Evolutionary conservation across 2,888 invertebrate species (phyloP), one percentile per base, ranked within the genome.

Genomic region (Lamellibrachia columna): DNA sequence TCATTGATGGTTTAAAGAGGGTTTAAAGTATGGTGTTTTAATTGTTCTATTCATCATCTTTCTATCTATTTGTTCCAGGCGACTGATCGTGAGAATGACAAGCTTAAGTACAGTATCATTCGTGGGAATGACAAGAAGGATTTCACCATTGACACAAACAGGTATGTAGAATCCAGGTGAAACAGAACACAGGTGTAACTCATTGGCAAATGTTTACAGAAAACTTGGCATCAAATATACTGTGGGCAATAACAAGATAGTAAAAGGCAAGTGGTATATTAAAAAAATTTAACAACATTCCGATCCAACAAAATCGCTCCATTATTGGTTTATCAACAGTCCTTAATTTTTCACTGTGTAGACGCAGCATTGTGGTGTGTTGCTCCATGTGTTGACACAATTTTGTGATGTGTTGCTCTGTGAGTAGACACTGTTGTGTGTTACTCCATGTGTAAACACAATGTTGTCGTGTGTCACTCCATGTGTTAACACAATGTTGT

Each of bases 51-150:
- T 40, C 40, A 40, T 40, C 40, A 40, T 40, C 40, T 40, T 40
- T 40, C 40, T 40, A 40, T 40, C 40, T 40, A 7, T 75, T 28
- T 93, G 90, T 52, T 93, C 7, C 55, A 95, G 95, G 95, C 94
- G 6, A 93, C 94, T 90, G 95, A 95, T 91, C 95, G 95, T 52
- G 95, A 95, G 90, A 93, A 93, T 11, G 93, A 93, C 52, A 40
- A 90, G 28, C 93, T 95, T 28, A 93, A 92, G 40, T 95, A 93
- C 92, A 53, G 92, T 28, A 94, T 94, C 52, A 91, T 93, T 22
- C 58, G 52, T 15, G 95, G 95, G 75, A 94, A 94, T 90, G 92
- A 53, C 7, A 93, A 92, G 91, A 92, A 90, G 15, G 93, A 93
- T 52, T 93, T 92, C 92, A 90, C 58, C 75, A 93, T 94, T 52